Evolutionary conservation across 2,888 invertebrate genomes (phyloP).

Genomic region (Amblyjoppa fuscipennis): DNA sequence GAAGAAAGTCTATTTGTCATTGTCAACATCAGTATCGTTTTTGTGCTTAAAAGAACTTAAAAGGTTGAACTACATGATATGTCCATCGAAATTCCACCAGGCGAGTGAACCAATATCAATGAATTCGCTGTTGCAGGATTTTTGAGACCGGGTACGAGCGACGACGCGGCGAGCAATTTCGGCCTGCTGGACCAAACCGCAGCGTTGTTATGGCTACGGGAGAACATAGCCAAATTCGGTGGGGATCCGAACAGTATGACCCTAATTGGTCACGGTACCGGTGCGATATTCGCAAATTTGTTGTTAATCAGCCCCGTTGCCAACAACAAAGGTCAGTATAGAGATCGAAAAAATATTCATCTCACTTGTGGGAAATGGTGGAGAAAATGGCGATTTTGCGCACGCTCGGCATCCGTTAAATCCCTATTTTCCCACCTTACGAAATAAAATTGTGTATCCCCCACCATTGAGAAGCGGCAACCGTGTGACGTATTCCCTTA

Average conservation of each 20-base stretch:
- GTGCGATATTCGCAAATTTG: constrained; percentile 97
- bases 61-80: not conserved
- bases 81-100: not conserved
- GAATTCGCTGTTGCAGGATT: constrained; percentile 88
- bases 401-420: not conserved
- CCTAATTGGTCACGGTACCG: constrained; percentile 97
- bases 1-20: too few species aligned
- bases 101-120: not conserved
- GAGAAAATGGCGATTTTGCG: too few species aligned
- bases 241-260: constrained; percentile 96
- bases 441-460: too few species aligned
- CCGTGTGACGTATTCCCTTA: too few species aligned
- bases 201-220: constrained; percentile 97
- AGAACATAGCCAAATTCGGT: constrained; percentile 96
- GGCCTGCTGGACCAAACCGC: constrained; percentile 97
- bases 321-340: constrained; percentile 84
- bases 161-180: constrained; percentile 93
- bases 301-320: constrained; percentile 96
- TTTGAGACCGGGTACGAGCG: constrained; percentile 91
- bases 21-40: not conserved
- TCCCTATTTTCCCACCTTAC: too few species aligned
- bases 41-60: not conserved
- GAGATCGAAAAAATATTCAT: not conserved
- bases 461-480: too few species aligned
- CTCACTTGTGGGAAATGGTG: not conserved